Evolutionary conservation across 2,113 vertebrate genomes (phyloP).

Genomic region (Petrocephalus microphthalmus): DNA sequence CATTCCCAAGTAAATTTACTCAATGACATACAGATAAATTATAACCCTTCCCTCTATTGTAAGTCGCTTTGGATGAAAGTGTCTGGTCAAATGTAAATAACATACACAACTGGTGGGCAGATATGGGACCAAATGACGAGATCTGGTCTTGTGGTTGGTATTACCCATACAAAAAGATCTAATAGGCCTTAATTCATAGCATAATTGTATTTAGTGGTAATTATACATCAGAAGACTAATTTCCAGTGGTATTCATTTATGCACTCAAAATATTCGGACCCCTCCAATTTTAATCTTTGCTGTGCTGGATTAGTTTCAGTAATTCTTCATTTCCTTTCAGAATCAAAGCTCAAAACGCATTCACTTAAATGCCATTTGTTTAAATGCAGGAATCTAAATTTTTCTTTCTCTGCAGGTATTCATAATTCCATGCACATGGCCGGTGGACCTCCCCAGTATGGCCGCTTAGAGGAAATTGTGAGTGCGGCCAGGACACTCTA

Average conservation of each 20-base stretch:
- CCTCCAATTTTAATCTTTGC: background rate
- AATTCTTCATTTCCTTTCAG: background rate
- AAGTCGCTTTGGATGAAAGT: background rate
- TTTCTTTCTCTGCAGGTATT: constrained; percentile 57
- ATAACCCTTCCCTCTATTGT: background rate
- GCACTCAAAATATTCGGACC: background rate
- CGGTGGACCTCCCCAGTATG: constrained; percentile 69
- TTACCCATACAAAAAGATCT: background rate
- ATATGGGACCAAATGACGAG: background rate
- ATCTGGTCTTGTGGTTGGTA: background rate
- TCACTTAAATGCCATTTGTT: too few species aligned
- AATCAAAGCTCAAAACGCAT: background rate
- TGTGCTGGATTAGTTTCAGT: background rate
- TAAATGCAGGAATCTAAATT: background rate
- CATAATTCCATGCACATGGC: constrained; percentile 74
- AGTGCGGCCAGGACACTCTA: constrained; percentile 11
- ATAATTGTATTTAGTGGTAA: background rate
- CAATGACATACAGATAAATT: background rate
- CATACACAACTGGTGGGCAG: background rate
- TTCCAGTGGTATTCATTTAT: background rate
- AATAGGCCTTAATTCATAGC: background rate
- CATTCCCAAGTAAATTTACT: background rate
- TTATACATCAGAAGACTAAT: background rate
- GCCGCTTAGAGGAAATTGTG: constrained; percentile 83
- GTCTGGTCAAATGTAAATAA: background rate